Base-by-base conservation (phyloP, 2,888 invertebrate genomes). In the Tetragonisca angustula region DNA sequence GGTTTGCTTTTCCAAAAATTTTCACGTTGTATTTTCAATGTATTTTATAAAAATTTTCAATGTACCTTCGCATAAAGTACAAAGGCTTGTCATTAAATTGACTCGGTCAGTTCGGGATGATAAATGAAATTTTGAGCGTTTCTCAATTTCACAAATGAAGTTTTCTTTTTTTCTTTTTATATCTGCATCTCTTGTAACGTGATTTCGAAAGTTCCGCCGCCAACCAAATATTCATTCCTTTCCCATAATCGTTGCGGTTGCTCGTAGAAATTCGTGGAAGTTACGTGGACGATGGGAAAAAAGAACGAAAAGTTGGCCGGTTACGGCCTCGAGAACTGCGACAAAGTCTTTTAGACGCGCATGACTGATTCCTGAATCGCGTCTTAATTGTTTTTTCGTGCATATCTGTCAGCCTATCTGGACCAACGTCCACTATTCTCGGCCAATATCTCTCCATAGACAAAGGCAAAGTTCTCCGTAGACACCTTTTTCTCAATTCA, bases 341-440 rank as follows among this genome's bases (percentile, higher is more conserved):
- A 89, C 90, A 91, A 90, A 82, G 88, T 74, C 81, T 82, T 85
- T 88, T 88, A 87, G 87, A 91, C 81, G 84, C 90, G 91, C 90
- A 90, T 90, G 90, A 76, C 71, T 89, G 90, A 70, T 71, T 80
- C 59, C 62, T 43, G 85, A 78, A 72, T 71, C 76, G 75, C 70
- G 79, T 73, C 82, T 76, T 83, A 68, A 88, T 76, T 75, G 85
- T 90, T 88, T 84, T 87, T 87, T 83, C 75, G 76, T 76, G 83
- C 87, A 85, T 85, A 85, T 81, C 85, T 76, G 49, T 13, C 65
- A 15, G 24, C 52, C 24, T 56, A 74, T 24, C 50, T 74, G 64
- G 43, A 43, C n/a, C n/a, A 36, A 76, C 36, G 32, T 70, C 36
- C 27, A 21, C 32, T 70, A 56, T 70, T n/a, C 54, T 56, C 54